Conservation (phyloP, 23 tunicate genomes). For the Aplidium turbinatum region DNA sequence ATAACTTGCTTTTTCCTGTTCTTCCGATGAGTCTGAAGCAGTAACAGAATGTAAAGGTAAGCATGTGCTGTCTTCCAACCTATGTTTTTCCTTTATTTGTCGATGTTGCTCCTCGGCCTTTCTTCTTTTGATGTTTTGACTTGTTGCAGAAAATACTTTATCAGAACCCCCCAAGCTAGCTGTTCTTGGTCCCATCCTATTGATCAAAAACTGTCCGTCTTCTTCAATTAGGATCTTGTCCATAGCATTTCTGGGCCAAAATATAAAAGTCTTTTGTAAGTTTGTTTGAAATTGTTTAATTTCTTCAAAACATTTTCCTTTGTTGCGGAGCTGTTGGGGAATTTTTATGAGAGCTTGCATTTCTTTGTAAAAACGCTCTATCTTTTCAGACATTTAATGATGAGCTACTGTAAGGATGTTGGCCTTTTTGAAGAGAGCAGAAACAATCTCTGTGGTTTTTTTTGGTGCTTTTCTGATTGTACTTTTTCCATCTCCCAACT, state of each 20-base stretch:
- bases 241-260: conserved; percentile 5
- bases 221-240: background rate
- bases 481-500: conserved; percentile 7
- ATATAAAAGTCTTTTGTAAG: conserved; percentile 2
- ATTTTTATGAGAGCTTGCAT: conserved; percentile 7
- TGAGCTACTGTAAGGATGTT: conserved; percentile 6
- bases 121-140: conserved; percentile 6
- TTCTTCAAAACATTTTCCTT: conserved; percentile 7
- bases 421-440: background rate
- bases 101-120: background rate
- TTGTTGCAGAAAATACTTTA: background rate
- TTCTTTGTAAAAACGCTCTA: conserved; percentile 5
- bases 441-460: conserved; percentile 3
- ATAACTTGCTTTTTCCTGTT: background rate
- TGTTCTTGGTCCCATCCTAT: conserved; percentile 18
- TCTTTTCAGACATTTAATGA: conserved; percentile 7
- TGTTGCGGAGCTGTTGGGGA: background rate
- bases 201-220: conserved; percentile 4
- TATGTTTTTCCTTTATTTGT: conserved; percentile 2
- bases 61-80: background rate
- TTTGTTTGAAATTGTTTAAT: background rate
- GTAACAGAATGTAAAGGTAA: background rate
- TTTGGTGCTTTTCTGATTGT: conserved; percentile 12
- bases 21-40: conserved; percentile 8
- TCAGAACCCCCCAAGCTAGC: conserved; percentile 20